phyloP scores from a whole-genome alignment of 2,797 vertebrate species.

The Falco rusticolus region DNA sequence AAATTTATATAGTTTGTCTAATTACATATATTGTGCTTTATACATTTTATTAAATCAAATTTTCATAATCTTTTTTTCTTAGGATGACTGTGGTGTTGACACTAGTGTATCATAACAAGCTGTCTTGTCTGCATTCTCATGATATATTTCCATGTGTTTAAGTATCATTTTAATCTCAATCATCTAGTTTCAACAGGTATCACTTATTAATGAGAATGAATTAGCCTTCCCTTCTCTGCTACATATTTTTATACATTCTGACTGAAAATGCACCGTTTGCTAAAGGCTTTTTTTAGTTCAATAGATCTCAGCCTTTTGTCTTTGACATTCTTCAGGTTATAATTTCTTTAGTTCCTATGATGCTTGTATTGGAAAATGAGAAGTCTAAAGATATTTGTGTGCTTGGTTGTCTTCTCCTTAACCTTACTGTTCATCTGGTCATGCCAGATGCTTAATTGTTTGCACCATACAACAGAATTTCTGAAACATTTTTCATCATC shows the following conservation, averaged over 20 bases:
- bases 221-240: not conserved
- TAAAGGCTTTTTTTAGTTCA: not conserved
- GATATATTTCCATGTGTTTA: not conserved
- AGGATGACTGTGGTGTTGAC: not conserved
- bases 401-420: not conserved
- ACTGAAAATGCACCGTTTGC: not conserved
- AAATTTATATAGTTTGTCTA: not conserved
- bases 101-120: not conserved
- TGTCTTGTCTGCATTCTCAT: not conserved
- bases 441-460: not conserved
- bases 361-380: not conserved
- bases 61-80: not conserved
- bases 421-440: not conserved
- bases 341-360: not conserved
- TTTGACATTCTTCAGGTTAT: not conserved
- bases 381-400: not conserved
- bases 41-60: not conserved
- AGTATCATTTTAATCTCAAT: not conserved
- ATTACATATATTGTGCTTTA: not conserved
- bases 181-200: not conserved
- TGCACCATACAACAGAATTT: not conserved
- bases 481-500: not conserved
- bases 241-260: not conserved
- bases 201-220: not conserved
- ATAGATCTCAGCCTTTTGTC: not conserved